A percentile compares a stretch with the other conserved stretches of the same genome.
These are phyloP conservation scores for Cryptoprocta ferox DNA, from an alignment of 2,797 vertebrate species.

Conservation along the genomic window DNA sequence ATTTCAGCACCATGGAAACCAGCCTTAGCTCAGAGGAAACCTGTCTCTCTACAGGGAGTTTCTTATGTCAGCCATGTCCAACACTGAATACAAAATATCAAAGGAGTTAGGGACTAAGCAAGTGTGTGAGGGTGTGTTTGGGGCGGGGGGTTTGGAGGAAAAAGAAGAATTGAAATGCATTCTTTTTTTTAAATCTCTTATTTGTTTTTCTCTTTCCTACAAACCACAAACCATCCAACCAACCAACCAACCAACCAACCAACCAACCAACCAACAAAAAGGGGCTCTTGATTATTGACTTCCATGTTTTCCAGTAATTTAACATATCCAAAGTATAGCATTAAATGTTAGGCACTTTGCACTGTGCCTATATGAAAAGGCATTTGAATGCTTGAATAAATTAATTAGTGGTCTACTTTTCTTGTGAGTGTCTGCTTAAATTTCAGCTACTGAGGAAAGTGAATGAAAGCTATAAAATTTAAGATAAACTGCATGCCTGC, in stretches of 20 bases:
- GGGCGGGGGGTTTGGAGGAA: not conserved
- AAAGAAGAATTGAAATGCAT: not conserved
- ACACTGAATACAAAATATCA: not conserved
- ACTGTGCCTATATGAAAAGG: not conserved
- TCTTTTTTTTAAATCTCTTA: not conserved
- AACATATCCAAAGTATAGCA: not conserved
- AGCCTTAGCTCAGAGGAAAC: not conserved
- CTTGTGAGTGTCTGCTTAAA: not conserved
- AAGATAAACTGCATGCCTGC: not conserved
- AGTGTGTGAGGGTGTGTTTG: not conserved
- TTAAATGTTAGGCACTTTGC: not conserved
- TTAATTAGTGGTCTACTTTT: not conserved
- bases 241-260: not conserved
- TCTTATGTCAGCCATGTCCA: not conserved
- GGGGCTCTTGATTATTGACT: not conserved
- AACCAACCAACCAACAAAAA: not conserved
- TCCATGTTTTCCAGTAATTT: not conserved
- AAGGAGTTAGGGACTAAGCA: not conserved
- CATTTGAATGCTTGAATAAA: not conserved
- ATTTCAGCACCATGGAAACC: conserved; percentile 56
- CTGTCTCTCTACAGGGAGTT: conserved; percentile 10
- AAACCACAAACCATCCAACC: not conserved
- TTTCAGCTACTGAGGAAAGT: not conserved
- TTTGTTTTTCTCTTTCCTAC: not conserved
- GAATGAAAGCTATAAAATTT: not conserved